A percentile compares a stretch with the other conserved stretches of the same genome.
Evolutionary conservation across 2,888 invertebrate species (phyloP).

Genomic region (Drosophila paramelanica): DNA sequence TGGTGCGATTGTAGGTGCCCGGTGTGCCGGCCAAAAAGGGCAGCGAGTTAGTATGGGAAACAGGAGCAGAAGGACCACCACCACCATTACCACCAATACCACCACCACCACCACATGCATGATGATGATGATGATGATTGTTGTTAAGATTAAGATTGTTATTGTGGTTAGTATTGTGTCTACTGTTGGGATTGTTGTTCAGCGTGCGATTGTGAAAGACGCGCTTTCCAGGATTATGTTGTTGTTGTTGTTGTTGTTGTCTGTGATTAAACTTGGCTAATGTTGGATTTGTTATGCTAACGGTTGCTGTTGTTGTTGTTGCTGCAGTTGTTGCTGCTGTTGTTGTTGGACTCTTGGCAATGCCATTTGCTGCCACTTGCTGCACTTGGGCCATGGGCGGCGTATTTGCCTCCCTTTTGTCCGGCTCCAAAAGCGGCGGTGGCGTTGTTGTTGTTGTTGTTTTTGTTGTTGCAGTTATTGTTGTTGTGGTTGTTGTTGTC

Average conservation of each 20-base stretch:
- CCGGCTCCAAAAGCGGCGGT: slow-evolving; percentile 28
- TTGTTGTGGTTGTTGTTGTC: slow-evolving; percentile 8
- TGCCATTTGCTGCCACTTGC: slow-evolving; percentile 74
- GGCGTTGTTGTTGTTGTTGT: slow-evolving; percentile 13
- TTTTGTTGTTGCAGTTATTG: slow-evolving; percentile 15
- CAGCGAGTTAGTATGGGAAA: slow-evolving; percentile 46
- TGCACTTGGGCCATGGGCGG: slow-evolving; percentile 56
- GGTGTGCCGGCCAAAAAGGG: slow-evolving; percentile 69
- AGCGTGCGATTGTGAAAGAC: slow-evolving; percentile 73
- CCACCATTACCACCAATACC: slow-evolving; percentile 5
- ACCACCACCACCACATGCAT: slow-evolving; percentile 58
- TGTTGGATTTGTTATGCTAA: slow-evolving; percentile 20
- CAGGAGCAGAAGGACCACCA: slow-evolving; percentile 9
- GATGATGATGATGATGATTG: slow-evolving; percentile 37
- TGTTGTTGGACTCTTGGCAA: slow-evolving; percentile 66
- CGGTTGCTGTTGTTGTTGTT: slow-evolving; percentile 9
- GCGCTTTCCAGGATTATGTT: slow-evolving; percentile 52
- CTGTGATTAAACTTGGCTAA: slow-evolving; percentile 24
- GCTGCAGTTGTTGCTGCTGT: slow-evolving; percentile 27
- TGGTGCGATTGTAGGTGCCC: slow-evolving; percentile 75
- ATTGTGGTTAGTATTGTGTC: slow-evolving; percentile 70
- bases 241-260: slow-evolving; percentile 40
- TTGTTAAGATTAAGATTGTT: slow-evolving; percentile 24
- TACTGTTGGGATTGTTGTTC: slow-evolving; percentile 75
- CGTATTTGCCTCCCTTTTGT: slow-evolving; percentile 65